Evolutionary conservation across 2,797 vertebrate species (phyloP), one percentile per base, ranked within the genome.

Genomic region (Myiotriccus ornatus): DNA sequence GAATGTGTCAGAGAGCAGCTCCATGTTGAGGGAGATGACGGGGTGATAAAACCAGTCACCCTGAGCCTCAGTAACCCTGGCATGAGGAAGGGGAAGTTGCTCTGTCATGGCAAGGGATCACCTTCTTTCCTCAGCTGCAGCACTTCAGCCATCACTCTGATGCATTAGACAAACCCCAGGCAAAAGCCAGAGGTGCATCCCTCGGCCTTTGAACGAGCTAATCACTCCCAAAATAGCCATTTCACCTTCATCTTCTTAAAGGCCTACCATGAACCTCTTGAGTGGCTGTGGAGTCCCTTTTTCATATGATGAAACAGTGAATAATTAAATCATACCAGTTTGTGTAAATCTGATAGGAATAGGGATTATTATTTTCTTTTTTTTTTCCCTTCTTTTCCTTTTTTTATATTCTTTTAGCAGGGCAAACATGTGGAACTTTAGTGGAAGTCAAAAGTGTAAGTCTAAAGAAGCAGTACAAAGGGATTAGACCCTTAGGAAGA

Each of bases 401-500:
- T 73, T 28, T 44, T 41, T 41, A 16, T 41, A 41, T 14, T 83
- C 69, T 85, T 83, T 50, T 75, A 65, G 69, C 23, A 46, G 62
- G 35, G 35, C n/a, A 84, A 88, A 93, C 23, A 6, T 14, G 21
- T 47, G 77, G 47, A 86, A 93, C 80, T 88, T 86, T 53, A 65
- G 47, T 62, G 59, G 62, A 70, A 96, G 85, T 70, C 80, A 90
- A 10, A 91, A 91, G 57, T 59, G 27, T 84, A 63, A 90, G 85
- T 78, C 73, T 88, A 37, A 90, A 86, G 80, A 62, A 81, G 85
- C 80, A 65, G 83, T 69, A 76, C 86, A 76, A 91, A 90, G 62
- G 85, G 91, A 95, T 96, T 94, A 95, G 88, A 84, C 63, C 79
- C 76, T 86, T 88, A 95, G 96, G 94, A 94, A 73, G 96, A 94